phyloP scores from a whole-genome alignment of 2,797 vertebrate genomes.

The Neosilurus mollespiculum region DNA sequence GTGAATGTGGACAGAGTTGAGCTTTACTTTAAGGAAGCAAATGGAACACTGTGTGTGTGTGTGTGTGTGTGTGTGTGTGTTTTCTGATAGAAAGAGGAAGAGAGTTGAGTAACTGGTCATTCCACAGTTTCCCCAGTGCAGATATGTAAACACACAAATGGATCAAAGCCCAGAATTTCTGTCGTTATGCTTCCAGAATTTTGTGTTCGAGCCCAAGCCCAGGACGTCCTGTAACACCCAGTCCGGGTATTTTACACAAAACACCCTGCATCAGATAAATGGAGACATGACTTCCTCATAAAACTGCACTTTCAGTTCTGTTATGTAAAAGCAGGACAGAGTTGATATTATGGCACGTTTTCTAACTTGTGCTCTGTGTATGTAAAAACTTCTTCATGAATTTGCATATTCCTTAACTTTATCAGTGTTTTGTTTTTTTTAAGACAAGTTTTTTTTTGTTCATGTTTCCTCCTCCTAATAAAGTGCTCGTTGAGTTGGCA shows the following conservation, averaged over 20 bases:
- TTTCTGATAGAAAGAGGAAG: slow-evolving; percentile 30
- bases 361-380: neutral
- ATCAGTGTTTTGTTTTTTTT: neutral
- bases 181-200: slow-evolving; percentile 18
- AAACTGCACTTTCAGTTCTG: neutral
- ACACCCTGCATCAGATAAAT: slow-evolving; percentile 26
- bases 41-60: neutral
- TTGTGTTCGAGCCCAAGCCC: slow-evolving; percentile 38
- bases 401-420: neutral
- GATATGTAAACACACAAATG: slow-evolving; percentile 18
- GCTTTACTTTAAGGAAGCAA: neutral
- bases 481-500: neutral
- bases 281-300: slow-evolving; percentile 19
- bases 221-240: slow-evolving; percentile 30
- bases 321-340: neutral
- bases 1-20: neutral
- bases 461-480: too few species aligned
- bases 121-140: slow-evolving; percentile 40
- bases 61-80: slow-evolving; percentile 32
- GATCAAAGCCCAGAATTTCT: slow-evolving; percentile 27
- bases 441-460: neutral
- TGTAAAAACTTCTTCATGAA: neutral
- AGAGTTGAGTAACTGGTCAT: slow-evolving; percentile 41
- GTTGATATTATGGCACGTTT: neutral
- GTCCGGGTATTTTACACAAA: slow-evolving; percentile 37